Base-by-base conservation (phyloP, 2,797 vertebrate species). In the Eulemur coronatus region DNA sequence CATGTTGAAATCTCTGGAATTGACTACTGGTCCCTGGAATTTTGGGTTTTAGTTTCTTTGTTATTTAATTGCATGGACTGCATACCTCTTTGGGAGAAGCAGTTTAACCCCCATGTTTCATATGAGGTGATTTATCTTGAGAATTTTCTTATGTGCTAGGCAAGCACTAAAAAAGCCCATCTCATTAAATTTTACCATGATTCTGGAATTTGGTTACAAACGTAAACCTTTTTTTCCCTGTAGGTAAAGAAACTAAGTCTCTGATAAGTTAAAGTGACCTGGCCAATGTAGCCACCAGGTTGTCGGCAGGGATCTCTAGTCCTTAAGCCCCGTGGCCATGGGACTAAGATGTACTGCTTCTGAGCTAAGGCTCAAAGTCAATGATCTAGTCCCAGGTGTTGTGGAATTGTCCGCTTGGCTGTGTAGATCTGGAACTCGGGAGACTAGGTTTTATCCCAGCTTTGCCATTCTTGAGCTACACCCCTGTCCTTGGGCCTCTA, bases 31-130 rank as follows among this genome's bases (percentile, higher is more conserved):
- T 82, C 69, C 73, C 41, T 24, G 26, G 48, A 96, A 94, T 35
- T 73, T 78, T 80, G 0, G 0, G 81, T 91, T 93, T 96, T 28
- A 38, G 24, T 69, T 96, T 95, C 67, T 92, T 96, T 94, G 78
- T 82, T 97, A 85, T 91, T 96, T 96, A 96, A 96, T 90, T 91
- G 65, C 50, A 72, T n/a, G 65, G 63, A 76, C 82, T 92, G 43
- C 26, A 28, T 78, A 89, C 70, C 46, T 82, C 41, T 70, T 88
- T 76, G 38, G 61, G 85, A 96, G 63, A 96, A 33, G 78, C 46
- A 43, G 55, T 50, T 59, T 78, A 75, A 91, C 52, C 4, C 33
- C 55, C 17, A 30, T 41, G 89, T 91, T 97, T 97, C 92, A 84
- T 79, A 82, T 89, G 94, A 94, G 17, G 30, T 90, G 63, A 94